Conservation (phyloP, 2,888 invertebrate species). For the Leptopilina drosophilae region DNA sequence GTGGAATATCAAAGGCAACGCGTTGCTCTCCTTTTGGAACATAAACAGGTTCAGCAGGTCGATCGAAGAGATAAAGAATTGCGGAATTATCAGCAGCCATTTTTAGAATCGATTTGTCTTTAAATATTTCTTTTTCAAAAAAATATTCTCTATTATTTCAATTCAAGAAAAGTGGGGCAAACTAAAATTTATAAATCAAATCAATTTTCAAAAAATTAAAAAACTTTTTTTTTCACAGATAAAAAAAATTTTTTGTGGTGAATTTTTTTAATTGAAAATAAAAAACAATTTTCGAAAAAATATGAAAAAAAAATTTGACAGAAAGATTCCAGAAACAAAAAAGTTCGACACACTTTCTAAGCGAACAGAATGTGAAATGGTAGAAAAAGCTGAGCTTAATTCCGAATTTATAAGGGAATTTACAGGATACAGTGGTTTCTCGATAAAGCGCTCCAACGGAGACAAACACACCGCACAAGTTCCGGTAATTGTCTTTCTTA, state of each 20-base stretch:
- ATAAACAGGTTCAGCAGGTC: constrained; percentile 87
- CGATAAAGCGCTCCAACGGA: constrained; percentile 37
- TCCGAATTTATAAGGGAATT: constrained; percentile 38
- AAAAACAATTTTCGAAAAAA: not conserved
- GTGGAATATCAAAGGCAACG: constrained; percentile 82
- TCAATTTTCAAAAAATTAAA: not conserved
- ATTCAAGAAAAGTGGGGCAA: no score
- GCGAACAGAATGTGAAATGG: not conserved
- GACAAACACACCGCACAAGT: constrained; percentile 34
- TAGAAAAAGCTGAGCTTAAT: constrained; percentile 18
- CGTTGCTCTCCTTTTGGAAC: constrained; percentile 84
- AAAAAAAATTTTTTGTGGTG: not conserved
- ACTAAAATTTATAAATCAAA: not conserved
- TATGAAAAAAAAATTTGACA: not conserved
- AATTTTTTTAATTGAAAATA: not conserved
- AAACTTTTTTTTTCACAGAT: no score
- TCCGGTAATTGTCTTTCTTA: constrained; percentile 23
- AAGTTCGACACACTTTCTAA: not conserved
- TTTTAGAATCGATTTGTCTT: constrained; percentile 3
- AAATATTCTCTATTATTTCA: not conserved
- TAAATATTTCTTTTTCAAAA: not conserved
- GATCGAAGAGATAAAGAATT: constrained; percentile 81
- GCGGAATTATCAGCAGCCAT: constrained; percentile 52
- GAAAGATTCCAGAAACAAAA: not conserved
- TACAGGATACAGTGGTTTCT: constrained; percentile 38